These are phyloP conservation scores for Phalangium opilio DNA, from an alignment of 2,888 invertebrate species.

Conservation along the genomic window DNA sequence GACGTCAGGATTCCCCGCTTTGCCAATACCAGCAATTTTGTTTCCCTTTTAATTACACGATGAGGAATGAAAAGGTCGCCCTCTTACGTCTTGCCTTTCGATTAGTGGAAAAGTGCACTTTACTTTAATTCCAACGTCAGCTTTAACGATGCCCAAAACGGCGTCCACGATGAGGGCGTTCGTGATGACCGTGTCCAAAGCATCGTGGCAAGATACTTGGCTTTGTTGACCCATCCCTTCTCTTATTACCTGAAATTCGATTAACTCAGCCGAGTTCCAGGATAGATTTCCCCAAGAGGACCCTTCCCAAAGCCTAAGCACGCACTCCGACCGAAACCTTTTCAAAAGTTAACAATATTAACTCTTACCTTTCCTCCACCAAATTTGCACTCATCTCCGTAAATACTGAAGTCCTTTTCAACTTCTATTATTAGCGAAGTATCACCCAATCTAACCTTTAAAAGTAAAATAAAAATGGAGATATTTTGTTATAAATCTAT, in stretches of 20 bases:
- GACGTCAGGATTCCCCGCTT: conserved; percentile 30
- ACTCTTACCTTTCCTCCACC: conserved; percentile 29
- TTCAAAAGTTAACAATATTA: not conserved
- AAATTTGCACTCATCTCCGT: conserved; percentile 30
- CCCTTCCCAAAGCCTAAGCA: no score
- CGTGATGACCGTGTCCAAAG: conserved; percentile 29
- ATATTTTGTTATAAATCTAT: no score
- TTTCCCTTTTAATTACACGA: not conserved
- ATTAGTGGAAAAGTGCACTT: no score
- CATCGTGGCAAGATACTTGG: conserved; percentile 19
- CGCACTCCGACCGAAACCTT: not conserved
- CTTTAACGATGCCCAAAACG: conserved; percentile 28
- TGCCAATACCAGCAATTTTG: conserved; percentile 27
- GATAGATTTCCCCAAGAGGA: not conserved
- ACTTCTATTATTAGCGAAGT: conserved; percentile 28
- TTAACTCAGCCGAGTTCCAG: not conserved
- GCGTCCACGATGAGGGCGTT: conserved; percentile 30
- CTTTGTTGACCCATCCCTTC: conserved; percentile 31
- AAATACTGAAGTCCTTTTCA: conserved; percentile 27
- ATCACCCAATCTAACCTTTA: conserved; percentile 28
- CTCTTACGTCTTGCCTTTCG: no score
- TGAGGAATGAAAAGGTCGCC: no score
- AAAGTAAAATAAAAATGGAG: no score
- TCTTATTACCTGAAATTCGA: conserved; percentile 24
- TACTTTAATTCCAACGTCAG: conserved; percentile 31